These are phyloP conservation scores for Equus quagga DNA, from an alignment of 2,113 vertebrate species.

Conservation along the genomic window DNA sequence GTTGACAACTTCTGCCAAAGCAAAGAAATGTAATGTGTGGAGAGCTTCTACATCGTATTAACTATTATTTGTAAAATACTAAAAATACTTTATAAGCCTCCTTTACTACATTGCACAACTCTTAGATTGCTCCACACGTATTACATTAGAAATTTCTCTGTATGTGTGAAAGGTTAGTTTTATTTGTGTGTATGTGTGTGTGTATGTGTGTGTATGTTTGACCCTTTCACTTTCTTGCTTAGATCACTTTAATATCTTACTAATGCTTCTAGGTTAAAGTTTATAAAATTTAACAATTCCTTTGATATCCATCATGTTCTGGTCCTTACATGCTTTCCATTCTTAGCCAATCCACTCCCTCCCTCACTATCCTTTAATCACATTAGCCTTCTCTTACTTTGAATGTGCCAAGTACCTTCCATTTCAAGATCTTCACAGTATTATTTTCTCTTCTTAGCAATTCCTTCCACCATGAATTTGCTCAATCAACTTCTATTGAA, in stretches of 20 bases:
- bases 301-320: not conserved
- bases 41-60: not conserved
- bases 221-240: not conserved
- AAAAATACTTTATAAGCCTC: not conserved
- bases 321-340: not conserved
- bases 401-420: not conserved
- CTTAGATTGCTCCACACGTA: not conserved
- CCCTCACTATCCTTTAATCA: not conserved
- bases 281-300: not conserved
- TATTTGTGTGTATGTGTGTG: not conserved
- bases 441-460: not conserved
- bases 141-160: not conserved
- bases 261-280: not conserved
- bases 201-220: not conserved
- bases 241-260: not conserved
- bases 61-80: not conserved
- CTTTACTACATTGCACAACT: not conserved
- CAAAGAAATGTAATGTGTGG: not conserved
- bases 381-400: not conserved
- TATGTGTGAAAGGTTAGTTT: not conserved
- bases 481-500: not conserved
- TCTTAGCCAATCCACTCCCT: not conserved
- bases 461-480: not conserved
- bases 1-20: not conserved
- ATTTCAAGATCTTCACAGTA: not conserved